Conservation (phyloP, 2,797 vertebrate genomes). For the Cynopterus sphinx region DNA sequence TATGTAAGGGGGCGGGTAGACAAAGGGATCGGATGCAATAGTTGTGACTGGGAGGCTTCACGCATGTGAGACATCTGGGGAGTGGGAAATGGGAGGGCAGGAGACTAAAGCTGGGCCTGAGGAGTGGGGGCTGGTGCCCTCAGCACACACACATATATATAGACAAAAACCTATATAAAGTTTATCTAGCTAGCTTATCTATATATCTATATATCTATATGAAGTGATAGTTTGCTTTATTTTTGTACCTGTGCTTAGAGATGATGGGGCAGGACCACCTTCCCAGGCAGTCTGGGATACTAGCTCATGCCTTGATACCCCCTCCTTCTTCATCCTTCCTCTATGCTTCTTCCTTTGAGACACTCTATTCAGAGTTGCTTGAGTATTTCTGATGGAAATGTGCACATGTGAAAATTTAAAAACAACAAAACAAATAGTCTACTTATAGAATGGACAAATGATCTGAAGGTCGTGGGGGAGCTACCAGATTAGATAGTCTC, state of each 20-base stretch:
- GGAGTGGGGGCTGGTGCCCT: slow-evolving; percentile 72
- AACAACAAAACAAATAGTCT: background rate
- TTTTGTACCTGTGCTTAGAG: slow-evolving; percentile 91
- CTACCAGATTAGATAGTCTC: background rate
- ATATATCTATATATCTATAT: slow-evolving; percentile 84
- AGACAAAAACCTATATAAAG: slow-evolving; percentile 82
- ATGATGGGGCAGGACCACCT: slow-evolving; percentile 87
- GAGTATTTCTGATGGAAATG: slow-evolving; percentile 45
- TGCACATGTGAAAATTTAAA: background rate
- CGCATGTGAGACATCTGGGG: background rate
- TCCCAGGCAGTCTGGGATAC: slow-evolving; percentile 76
- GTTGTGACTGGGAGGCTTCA: slow-evolving; percentile 27
- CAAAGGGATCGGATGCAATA: slow-evolving; percentile 46
- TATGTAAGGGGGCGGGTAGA: slow-evolving; percentile 61
- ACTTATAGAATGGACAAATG: background rate
- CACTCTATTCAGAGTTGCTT: slow-evolving; percentile 10
- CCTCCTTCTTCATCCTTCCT: background rate
- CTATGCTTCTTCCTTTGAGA: background rate
- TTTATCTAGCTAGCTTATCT: slow-evolving; percentile 79
- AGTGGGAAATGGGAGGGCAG: slow-evolving; percentile 9
- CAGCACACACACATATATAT: slow-evolving; percentile 79
- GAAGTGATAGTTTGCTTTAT: slow-evolving; percentile 90
- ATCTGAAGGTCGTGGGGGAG: background rate
- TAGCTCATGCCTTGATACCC: slow-evolving; percentile 55
- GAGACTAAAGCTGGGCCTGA: background rate